Conservation (phyloP, 2,888 invertebrate genomes). For the Campoplex nolae region DNA sequence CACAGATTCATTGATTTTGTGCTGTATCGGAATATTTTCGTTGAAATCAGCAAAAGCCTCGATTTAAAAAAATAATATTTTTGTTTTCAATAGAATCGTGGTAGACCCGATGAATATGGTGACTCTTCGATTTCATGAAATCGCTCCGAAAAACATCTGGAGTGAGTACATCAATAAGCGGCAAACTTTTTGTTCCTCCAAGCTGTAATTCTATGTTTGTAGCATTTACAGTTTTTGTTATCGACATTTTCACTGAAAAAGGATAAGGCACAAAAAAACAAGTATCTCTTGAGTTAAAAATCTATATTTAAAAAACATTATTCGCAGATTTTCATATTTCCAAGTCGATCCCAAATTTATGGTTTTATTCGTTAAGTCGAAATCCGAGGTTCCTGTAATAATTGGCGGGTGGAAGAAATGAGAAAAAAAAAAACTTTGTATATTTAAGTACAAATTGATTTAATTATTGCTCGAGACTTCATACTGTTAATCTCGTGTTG, state of each 20-base stretch:
- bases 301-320: background rate
- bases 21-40: background rate
- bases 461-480: conserved; percentile 72
- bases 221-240: background rate
- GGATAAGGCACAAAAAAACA: background rate
- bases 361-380: background rate
- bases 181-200: background rate
- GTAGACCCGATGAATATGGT: background rate
- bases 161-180: no score
- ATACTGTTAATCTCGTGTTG: conserved; percentile 51
- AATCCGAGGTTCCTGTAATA: background rate
- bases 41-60: background rate
- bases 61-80: no score
- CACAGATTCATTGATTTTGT: background rate
- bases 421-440: conserved; percentile 1
- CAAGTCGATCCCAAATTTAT: background rate
- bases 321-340: background rate
- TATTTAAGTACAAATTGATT: conserved; percentile 81
- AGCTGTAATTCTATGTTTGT: background rate
- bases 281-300: background rate
- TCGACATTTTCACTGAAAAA: background rate
- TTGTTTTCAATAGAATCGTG: background rate
- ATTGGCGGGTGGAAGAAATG: conserved; percentile 26
- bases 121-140: no score
- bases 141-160: no score